Percentiles rank a stretch among this genome's conserved stretches.
Evolutionary conservation across 2,888 invertebrate genomes (phyloP).

Genomic region (Epinotia brunnichana): DNA sequence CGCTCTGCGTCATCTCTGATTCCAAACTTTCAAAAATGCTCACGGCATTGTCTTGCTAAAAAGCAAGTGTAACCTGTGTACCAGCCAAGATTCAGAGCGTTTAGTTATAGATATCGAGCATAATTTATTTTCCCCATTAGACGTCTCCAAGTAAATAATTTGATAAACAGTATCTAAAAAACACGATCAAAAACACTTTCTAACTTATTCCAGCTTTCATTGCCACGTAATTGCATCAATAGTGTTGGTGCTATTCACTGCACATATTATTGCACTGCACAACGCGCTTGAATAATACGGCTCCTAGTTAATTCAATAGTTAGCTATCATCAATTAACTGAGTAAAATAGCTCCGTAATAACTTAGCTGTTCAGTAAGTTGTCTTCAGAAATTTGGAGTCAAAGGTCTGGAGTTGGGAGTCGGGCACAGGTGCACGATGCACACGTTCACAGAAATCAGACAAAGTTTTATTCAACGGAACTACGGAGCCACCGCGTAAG

Average conservation of each 20-base stretch:
- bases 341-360: constrained; percentile 14
- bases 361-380: constrained; percentile 28
- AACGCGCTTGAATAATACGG: not conserved
- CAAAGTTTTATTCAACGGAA: constrained; percentile 58
- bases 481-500: constrained; percentile 51
- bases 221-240: not conserved
- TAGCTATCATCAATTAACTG: constrained; percentile 9
- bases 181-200: too few species aligned
- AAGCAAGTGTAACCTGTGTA: too few species aligned
- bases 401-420: constrained; percentile 53
- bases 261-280: not conserved
- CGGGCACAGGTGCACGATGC: constrained; percentile 57
- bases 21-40: too few species aligned
- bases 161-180: too few species aligned
- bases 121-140: too few species aligned
- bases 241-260: too few species aligned
- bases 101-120: too few species aligned
- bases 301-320: not conserved
- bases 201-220: not conserved
- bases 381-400: constrained; percentile 52
- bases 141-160: too few species aligned
- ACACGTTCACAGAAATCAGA: constrained; percentile 58
- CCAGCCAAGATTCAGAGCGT: too few species aligned
- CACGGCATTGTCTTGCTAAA: too few species aligned
- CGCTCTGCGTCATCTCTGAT: too few species aligned